Percentiles rank a stretch among this genome's conserved stretches.
phyloP scores from a whole-genome alignment of 2,888 invertebrate species.

The Tetheella fluctuosa region DNA sequence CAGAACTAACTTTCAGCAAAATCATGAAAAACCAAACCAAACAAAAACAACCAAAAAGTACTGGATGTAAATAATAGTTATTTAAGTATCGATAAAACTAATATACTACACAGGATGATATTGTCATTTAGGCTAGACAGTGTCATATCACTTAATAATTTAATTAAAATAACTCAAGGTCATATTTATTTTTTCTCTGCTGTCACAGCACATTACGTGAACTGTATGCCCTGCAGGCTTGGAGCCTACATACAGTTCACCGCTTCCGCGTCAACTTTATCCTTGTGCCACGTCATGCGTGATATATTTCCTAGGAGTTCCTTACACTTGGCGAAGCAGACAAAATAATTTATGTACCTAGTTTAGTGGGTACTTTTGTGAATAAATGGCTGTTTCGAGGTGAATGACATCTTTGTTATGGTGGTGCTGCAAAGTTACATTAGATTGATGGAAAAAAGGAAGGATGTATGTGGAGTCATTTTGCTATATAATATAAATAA shows the following conservation, averaged over 20 bases:
- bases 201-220: not conserved
- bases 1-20: too few relatives aligned
- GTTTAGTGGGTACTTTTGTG: constrained; percentile 78
- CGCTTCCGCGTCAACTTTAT: constrained; percentile 27
- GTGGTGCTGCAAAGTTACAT: constrained; percentile 21
- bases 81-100: too few relatives aligned
- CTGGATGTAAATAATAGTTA: too few relatives aligned
- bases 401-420: constrained; percentile 80
- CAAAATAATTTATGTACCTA: constrained; percentile 83
- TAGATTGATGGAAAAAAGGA: not conserved
- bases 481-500: too few relatives aligned
- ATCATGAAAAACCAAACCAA: too few relatives aligned
- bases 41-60: too few relatives aligned
- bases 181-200: not conserved
- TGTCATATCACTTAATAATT: not conserved
- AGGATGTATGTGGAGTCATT: not conserved
- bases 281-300: constrained; percentile 47
- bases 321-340: constrained; percentile 79
- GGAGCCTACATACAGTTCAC: too few relatives aligned
- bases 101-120: too few relatives aligned
- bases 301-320: constrained; percentile 80
- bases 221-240: too few relatives aligned
- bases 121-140: too few relatives aligned
- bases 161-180: not conserved
- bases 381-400: constrained; percentile 73